Evolutionary conservation across 2,797 vertebrate species (phyloP).

Genomic region (Rhinella marina): DNA sequence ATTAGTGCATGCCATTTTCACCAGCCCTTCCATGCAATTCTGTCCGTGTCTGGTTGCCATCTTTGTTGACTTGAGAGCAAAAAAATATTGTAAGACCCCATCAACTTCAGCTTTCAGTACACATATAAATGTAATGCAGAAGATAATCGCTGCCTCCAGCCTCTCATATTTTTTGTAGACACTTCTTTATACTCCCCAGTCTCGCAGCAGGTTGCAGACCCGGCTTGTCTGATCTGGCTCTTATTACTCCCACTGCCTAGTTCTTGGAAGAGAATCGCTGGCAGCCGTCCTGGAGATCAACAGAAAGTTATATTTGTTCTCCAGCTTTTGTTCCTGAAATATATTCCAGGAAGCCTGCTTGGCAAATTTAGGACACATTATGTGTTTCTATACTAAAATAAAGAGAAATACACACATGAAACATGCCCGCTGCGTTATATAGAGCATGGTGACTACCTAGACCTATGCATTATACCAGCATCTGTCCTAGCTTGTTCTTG

Average conservation of each 20-base stretch:
- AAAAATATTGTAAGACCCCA: too few relatives aligned
- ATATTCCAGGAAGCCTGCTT: slow-evolving; percentile 49
- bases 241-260: slow-evolving; percentile 37
- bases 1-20: too few relatives aligned
- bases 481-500: neutral
- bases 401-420: neutral
- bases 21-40: too few relatives aligned
- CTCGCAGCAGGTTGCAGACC: slow-evolving; percentile 26
- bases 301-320: slow-evolving; percentile 58
- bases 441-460: too few relatives aligned
- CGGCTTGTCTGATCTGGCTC: slow-evolving; percentile 25
- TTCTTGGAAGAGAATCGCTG: slow-evolving; percentile 52
- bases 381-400: neutral
- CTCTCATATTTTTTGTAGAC: neutral
- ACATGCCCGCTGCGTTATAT: neutral
- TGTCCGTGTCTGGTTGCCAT: too few relatives aligned
- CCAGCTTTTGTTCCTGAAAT: slow-evolving; percentile 55
- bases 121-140: neutral
- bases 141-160: neutral
- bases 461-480: too few relatives aligned
- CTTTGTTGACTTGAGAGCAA: too few relatives aligned
- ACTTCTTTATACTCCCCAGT: neutral
- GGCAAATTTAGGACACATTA: slow-evolving; percentile 7
- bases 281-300: slow-evolving; percentile 48
- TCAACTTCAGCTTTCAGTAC: too few relatives aligned